Conservation (phyloP, 37 sponge, comb jelly and placozoan genomes). For the Crambe crambe region DNA sequence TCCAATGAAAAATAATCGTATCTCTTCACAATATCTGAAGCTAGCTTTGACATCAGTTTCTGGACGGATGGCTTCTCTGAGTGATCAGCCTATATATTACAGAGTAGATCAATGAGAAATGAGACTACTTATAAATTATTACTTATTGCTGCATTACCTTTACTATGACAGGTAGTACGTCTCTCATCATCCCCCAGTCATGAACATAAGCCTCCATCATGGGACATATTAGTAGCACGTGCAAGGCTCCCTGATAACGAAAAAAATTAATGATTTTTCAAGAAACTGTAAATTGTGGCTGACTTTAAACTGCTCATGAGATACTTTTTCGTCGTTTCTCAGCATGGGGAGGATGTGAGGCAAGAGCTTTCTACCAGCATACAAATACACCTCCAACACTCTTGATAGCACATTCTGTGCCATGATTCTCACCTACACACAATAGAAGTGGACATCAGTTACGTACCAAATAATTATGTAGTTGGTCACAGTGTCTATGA, state of each 20-base stretch:
- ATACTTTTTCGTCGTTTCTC: conserved; percentile 15
- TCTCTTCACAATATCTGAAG: background rate
- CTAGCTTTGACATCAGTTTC: conserved; percentile 26
- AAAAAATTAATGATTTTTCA: background rate
- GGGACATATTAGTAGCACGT: conserved; percentile 44
- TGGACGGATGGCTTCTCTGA: conserved; percentile 67
- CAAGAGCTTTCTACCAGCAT: conserved; percentile 39
- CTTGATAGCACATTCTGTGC: conserved; percentile 42
- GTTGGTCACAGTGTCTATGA: too few species aligned
- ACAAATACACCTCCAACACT: conserved; percentile 43
- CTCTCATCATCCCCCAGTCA: conserved; percentile 24
- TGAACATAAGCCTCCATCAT: conserved; percentile 17
- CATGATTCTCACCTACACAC: conserved; percentile 57
- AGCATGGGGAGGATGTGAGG: conserved; percentile 45
- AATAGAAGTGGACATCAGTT: too few species aligned
- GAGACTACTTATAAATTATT: background rate
- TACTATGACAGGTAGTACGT: conserved; percentile 44
- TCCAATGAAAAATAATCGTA: conserved; percentile 40
- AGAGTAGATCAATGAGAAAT: background rate
- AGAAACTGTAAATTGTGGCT: background rate
- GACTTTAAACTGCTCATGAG: conserved; percentile 85
- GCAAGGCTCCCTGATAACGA: conserved; percentile 68
- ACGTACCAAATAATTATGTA: background rate
- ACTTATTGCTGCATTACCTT: conserved; percentile 23
- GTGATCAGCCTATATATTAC: conserved; percentile 56